phyloP scores from a whole-genome alignment of 2,797 vertebrate species.

The Peromyscus aztecus region DNA sequence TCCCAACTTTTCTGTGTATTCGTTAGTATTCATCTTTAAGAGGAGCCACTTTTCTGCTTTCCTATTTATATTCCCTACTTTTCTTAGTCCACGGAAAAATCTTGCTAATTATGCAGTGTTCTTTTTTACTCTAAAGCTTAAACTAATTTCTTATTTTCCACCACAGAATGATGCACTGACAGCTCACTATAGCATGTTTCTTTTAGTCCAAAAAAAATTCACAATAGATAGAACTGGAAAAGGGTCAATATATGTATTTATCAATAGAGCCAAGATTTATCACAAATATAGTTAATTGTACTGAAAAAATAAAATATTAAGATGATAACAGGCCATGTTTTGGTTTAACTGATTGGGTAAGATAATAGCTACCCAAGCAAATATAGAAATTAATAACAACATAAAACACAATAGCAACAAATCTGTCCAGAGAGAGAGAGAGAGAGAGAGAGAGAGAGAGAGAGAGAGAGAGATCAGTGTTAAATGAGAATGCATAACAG shows the following conservation, averaged over 20 bases:
- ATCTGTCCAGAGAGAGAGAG: neutral
- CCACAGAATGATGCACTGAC: neutral
- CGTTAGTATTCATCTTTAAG: constrained; percentile 49
- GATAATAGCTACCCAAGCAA: neutral
- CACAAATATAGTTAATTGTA: constrained; percentile 35
- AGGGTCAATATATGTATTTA: neutral
- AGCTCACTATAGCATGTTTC: neutral
- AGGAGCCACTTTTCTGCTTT: constrained; percentile 56
- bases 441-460: neutral
- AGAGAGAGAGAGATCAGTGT: neutral
- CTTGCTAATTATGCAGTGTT: constrained; percentile 73
- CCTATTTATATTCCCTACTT: constrained; percentile 74
- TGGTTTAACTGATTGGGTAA: neutral
- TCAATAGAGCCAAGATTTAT: neutral
- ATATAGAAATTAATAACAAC: neutral
- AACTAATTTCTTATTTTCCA: constrained; percentile 74
- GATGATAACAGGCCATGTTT: neutral
- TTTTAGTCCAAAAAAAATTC: constrained; percentile 16
- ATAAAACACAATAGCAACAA: neutral
- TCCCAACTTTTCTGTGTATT: constrained; percentile 46
- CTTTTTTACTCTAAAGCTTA: constrained; percentile 57
- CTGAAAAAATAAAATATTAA: constrained; percentile 12
- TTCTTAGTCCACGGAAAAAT: constrained; percentile 68
- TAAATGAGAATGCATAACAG: neutral
- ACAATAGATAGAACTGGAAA: constrained; percentile 32